A percentile compares a stretch with the other conserved stretches of the same genome.
Evolutionary conservation across 2,113 vertebrate genomes (phyloP).

Genomic region (Azemiops feae): DNA sequence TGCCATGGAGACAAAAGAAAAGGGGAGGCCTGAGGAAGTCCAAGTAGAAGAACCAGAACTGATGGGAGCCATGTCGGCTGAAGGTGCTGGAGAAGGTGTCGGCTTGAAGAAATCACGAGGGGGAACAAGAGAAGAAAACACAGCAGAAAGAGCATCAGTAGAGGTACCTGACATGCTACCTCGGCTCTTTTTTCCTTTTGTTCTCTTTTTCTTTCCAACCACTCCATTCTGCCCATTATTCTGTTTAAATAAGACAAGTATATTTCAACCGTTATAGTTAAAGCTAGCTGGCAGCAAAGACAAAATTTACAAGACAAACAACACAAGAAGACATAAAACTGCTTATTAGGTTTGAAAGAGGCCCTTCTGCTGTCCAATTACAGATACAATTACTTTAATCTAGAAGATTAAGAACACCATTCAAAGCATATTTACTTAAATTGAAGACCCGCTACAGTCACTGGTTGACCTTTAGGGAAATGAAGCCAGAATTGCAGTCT

Average conservation of each 20-base stretch:
- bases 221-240: constrained; percentile 13
- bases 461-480: background rate
- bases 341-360: background rate
- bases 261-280: constrained; percentile 12
- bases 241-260: constrained; percentile 41
- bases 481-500: background rate
- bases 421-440: background rate
- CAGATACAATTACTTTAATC: background rate
- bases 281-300: background rate
- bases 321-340: constrained; percentile 3
- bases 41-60: constrained; percentile 96
- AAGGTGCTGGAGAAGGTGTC: constrained; percentile 91
- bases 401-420: background rate
- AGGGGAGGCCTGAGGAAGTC: constrained; percentile 93
- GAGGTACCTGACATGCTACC: background rate
- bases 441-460: background rate
- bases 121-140: constrained; percentile 56
- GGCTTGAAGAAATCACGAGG: constrained; percentile 73
- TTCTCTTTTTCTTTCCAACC: constrained; percentile 43
- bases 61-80: constrained; percentile 97
- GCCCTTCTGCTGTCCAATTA: background rate
- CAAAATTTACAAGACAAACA: constrained; percentile 1
- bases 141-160: constrained; percentile 57
- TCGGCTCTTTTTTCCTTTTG: constrained; percentile 33
- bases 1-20: constrained; percentile 97